Conservation (phyloP, 2,113 vertebrate genomes). For the Smithornis capensis region DNA sequence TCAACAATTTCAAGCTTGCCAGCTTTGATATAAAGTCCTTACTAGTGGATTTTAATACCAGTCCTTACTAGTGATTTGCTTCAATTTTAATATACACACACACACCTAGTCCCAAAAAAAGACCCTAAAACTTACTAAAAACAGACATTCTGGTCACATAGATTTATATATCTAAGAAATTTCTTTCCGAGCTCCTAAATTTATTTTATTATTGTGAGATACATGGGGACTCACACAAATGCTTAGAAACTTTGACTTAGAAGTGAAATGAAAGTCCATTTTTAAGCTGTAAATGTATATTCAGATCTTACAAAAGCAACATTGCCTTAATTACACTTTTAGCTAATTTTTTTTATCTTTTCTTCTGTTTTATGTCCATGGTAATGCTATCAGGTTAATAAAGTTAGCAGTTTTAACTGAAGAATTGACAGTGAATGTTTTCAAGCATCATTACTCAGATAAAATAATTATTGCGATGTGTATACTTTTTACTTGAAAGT, state of each 20-base stretch:
- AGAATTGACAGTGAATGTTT: constrained; percentile 10
- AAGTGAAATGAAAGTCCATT: constrained; percentile 8
- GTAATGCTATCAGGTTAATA: constrained; percentile 19
- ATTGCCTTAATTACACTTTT: constrained; percentile 45
- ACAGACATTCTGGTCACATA: not conserved
- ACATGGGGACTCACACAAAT: not conserved
- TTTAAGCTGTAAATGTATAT: not conserved
- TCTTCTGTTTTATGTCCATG: not conserved
- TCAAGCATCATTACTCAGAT: constrained; percentile 11
- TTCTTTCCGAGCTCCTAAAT: not conserved
- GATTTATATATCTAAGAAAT: constrained; percentile 6
- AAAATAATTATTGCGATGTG: not conserved
- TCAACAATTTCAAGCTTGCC: not conserved
- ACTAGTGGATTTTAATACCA: not conserved
- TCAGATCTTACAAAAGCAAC: not conserved
- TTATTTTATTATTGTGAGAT: not conserved
- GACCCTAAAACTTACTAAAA: not conserved
- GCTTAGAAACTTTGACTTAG: not conserved
- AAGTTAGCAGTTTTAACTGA: not conserved
- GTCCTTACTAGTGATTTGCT: not conserved
- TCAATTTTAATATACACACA: not conserved
- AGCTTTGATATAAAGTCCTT: not conserved
- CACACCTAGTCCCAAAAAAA: accelerated
- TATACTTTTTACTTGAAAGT: constrained; percentile 10
- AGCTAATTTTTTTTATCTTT: not conserved